A percentile compares a stretch with the other conserved stretches of the same genome.
phyloP scores from a whole-genome alignment of 1,140 invertebrate species.

The Halyomorpha halys region DNA sequence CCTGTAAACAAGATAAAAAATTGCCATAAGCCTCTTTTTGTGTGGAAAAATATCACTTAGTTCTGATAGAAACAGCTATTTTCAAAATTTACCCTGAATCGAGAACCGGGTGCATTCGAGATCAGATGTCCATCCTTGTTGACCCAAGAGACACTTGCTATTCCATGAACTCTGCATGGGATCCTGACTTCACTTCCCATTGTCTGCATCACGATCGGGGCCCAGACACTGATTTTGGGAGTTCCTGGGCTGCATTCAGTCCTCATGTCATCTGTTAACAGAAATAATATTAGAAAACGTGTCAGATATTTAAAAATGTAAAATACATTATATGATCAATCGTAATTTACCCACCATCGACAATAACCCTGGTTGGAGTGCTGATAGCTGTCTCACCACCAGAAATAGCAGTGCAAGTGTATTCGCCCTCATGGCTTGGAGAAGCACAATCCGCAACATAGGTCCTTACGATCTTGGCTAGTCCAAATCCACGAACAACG shows the following conservation, averaged over 20 bases:
- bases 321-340: too few species aligned
- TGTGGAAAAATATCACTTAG: neutral
- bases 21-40: neutral
- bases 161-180: neutral
- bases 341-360: slow-evolving; percentile 34
- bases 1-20: slow-evolving; percentile 34
- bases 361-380: slow-evolving; percentile 36
- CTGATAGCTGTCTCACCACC: slow-evolving; percentile 44
- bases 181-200: slow-evolving; percentile 9
- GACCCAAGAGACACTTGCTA: neutral
- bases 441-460: slow-evolving; percentile 51
- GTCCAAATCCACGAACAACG: slow-evolving; percentile 34
- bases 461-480: slow-evolving; percentile 51
- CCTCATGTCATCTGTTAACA: too few species aligned
- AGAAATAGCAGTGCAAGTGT: slow-evolving; percentile 60
- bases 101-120: slow-evolving; percentile 20
- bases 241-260: neutral
- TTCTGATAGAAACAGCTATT: neutral
- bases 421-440: slow-evolving; percentile 47
- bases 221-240: neutral
- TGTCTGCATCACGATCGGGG: neutral
- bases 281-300: too few species aligned
- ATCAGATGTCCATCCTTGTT: slow-evolving; percentile 26
- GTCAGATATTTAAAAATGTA: too few species aligned
- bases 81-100: slow-evolving; percentile 21